Base-by-base conservation (phyloP, 2,888 invertebrate species). In the Tolmerus cingulatus region DNA sequence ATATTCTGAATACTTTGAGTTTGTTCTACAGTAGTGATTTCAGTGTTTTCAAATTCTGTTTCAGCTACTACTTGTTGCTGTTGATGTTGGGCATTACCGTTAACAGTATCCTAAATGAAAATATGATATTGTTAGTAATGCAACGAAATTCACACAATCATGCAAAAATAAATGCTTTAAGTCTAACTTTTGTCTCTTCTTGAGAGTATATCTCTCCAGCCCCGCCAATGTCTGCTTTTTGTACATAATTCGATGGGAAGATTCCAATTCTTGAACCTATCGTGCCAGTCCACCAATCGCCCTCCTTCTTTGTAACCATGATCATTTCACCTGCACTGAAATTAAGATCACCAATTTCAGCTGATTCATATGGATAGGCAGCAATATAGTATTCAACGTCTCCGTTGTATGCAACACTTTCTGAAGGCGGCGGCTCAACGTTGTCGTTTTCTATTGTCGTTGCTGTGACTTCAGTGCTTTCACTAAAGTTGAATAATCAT, bases 211-310 rank as follows among this genome's bases (percentile, higher is more conserved):
- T 16, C 14, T 84, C 74, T 30, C 86, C 79, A 23, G 87, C 89
- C 12, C 88, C 89, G 0, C 93, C 93, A 46, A 93, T 93, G 89
- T 95, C 95, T 1, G 95, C 95, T 79, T 95, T 95, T 90, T 96
- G 96, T 86, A 97, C 99, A 93, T 99, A 99, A 94, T 98, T 99
- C 1, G 98, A 98, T 0, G 99, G 99, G 93, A 99, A 99, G 89
- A 99, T 98, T 87, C 99, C 99, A 12, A 95, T 95, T 89, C 96
- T 92, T 90, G 95, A 94, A 66, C 96, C 97, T 89, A 98, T 95
- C 89, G 95, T 95, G 40, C 99, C 99, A 5, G 98, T 98, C 99
- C 99, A 99, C 99, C 99, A 99, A 91, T 99, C 99, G 0, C 98
- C 99, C 88, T 99, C 98, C 89, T 97, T 95, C 89, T 97, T 96